These are phyloP conservation scores for Drosophila chauvacae DNA, from an alignment of 1,140 invertebrate genomes.

Conservation along the genomic window DNA sequence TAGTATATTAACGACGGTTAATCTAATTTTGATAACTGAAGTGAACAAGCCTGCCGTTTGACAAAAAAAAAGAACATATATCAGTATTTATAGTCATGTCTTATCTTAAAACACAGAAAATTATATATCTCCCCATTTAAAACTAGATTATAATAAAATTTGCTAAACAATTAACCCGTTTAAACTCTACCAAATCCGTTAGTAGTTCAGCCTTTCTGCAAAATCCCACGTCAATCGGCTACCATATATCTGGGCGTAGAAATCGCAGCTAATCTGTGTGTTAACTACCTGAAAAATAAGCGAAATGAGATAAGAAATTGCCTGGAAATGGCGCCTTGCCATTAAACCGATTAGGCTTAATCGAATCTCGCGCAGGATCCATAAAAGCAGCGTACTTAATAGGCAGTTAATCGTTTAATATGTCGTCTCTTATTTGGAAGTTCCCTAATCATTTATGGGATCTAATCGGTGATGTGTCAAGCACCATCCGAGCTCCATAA, in stretches of 20 bases:
- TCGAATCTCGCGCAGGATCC: conserved; percentile 34
- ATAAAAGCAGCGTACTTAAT: conserved; percentile 52
- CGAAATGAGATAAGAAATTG: conserved; percentile 11
- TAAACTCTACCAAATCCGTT: not conserved
- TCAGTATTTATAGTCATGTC: not conserved
- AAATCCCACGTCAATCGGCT: conserved; percentile 14
- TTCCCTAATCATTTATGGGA: conserved; percentile 22
- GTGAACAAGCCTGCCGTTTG: not conserved
- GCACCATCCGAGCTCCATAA: conserved; percentile 29
- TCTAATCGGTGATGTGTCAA: conserved; percentile 48
- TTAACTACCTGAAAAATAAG: conserved; percentile 17
- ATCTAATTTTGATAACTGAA: conserved; percentile 18
- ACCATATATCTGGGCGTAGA: conserved; percentile 1
- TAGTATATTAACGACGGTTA: conserved; percentile 12
- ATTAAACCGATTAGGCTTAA: conserved; percentile 46
- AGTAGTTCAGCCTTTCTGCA: not conserved
- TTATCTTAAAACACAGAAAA: conserved; percentile 18
- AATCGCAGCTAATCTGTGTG: conserved; percentile 41
- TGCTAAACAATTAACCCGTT: not conserved
- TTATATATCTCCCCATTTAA: not conserved
- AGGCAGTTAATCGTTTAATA: conserved; percentile 69
- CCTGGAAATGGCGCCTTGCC: conserved; percentile 21
- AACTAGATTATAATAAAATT: not conserved
- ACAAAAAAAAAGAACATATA: not conserved
- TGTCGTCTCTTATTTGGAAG: conserved; percentile 4